Base-by-base conservation (phyloP, 2,888 invertebrate species). In the Toxonevra muliebris region DNA sequence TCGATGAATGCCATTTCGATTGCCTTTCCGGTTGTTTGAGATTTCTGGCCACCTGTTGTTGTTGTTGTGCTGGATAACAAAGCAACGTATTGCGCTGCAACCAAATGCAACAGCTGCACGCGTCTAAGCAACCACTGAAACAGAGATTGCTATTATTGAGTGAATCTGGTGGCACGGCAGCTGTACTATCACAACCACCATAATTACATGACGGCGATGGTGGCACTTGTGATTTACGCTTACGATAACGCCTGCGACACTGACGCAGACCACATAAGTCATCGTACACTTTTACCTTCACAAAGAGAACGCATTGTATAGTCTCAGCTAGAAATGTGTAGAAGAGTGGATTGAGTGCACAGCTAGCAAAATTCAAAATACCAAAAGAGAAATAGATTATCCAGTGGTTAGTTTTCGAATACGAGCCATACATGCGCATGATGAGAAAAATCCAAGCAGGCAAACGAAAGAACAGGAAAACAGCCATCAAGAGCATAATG, bases 251-350 rank as follows among this genome's bases (percentile, higher is more conserved):
- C 12, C 67, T 20, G 66, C 61, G 70, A 41, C 69, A 72, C 11
- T 62, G 62, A 57, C 71, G 71, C 13, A 73, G 58, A 65, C 72
- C 73, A 52, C 74, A 75, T 10, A 63, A 10, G 11, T 69, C 1
- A 15, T 65, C 41, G 2, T 45, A 19, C 13, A 76, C 55, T 61
- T 74, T 74, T 19, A 61, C 69, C 55, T 73, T 76, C 20, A 77
- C 50, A n/a, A 61, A 59, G 59, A 75, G 64, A 3, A 69, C 71
- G 58, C 71, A 76, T 17, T 77, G 73, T 30, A 88, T 77, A 4
- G 88, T 87, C 75, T 88, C 87, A 45, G 88, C 86, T 9, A 89
- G 80, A 73, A 89, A 89, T 1, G 89, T 87, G 73, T 90, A 90
- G 41, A 90, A 80, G 60, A 89, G 85, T 0, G 90, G 90, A 84